phyloP scores from a whole-genome alignment of 2,888 invertebrate genomes.

The Margaritifera margaritifera region DNA sequence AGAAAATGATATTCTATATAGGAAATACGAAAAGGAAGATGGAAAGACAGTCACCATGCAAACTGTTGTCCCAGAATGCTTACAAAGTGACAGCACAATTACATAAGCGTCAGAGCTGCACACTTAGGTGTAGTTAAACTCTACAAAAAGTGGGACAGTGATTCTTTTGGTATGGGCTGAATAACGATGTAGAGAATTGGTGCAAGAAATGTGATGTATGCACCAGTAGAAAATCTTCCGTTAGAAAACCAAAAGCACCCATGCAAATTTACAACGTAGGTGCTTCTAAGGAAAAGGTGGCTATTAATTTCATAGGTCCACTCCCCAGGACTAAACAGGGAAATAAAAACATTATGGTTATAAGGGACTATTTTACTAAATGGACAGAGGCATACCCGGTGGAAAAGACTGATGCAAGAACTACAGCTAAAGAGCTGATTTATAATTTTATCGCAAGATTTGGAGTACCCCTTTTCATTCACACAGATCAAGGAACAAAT shows the following conservation, averaged over 20 bases:
- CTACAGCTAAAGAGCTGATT: no score
- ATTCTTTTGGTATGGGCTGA: conserved; percentile 1
- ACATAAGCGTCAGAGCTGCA: not conserved
- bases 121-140: conserved; percentile 1
- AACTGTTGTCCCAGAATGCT: not conserved
- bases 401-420: no score
- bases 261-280: not conserved
- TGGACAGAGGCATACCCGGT: no score
- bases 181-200: not conserved
- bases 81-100: no score
- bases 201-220: not conserved
- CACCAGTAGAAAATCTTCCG: no score
- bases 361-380: no score
- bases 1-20: not conserved
- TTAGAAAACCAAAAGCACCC: not conserved
- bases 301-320: conserved; percentile 1
- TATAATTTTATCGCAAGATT: no score
- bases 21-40: not conserved
- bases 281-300: not conserved
- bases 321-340: not conserved
- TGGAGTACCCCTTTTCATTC: no score
- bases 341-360: no score
- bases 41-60: not conserved
- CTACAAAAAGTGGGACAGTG: not conserved
- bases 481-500: no score